A percentile compares a stretch with the other conserved stretches of the same genome.
Evolutionary conservation across 1,140 invertebrate genomes (phyloP).

Genomic region (Eupeodes corollae): DNA sequence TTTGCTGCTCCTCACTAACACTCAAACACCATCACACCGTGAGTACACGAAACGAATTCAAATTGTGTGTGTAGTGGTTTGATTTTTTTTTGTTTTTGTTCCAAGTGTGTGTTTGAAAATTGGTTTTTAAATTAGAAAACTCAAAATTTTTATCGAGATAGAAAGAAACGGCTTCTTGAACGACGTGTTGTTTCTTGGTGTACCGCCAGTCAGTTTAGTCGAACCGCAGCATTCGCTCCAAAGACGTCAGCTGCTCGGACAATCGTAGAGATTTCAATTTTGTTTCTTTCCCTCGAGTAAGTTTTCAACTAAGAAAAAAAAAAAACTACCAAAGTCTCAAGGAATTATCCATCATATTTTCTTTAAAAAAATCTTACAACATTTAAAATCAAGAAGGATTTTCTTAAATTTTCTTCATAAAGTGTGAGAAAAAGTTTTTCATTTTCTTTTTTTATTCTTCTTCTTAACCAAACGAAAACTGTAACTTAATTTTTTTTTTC

Average conservation of each 20-base stretch:
- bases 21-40: too few species aligned
- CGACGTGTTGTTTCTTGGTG: slow-evolving; percentile 35
- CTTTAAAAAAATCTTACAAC: slow-evolving; percentile 1
- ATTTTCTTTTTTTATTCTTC: not conserved
- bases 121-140: slow-evolving; percentile 8
- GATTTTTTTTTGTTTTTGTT: too few species aligned
- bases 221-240: slow-evolving; percentile 39
- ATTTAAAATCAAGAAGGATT: not conserved
- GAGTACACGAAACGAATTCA: too few species aligned
- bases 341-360: too few species aligned
- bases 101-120: too few species aligned
- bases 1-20: too few species aligned
- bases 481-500: too few species aligned
- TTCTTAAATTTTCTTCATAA: not conserved
- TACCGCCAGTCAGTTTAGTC: slow-evolving; percentile 39
- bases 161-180: slow-evolving; percentile 29
- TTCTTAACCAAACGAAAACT: too few species aligned
- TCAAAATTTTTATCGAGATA: slow-evolving; percentile 16
- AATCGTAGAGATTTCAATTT: slow-evolving; percentile 37
- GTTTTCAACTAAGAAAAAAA: slow-evolving; percentile 14
- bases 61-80: too few species aligned
- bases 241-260: slow-evolving; percentile 39
- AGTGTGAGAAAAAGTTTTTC: not conserved
- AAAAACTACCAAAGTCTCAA: too few species aligned
- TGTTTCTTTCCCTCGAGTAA: slow-evolving; percentile 39